Base-by-base conservation (phyloP, 2,113 vertebrate genomes). In the Anguilla rostrata region DNA sequence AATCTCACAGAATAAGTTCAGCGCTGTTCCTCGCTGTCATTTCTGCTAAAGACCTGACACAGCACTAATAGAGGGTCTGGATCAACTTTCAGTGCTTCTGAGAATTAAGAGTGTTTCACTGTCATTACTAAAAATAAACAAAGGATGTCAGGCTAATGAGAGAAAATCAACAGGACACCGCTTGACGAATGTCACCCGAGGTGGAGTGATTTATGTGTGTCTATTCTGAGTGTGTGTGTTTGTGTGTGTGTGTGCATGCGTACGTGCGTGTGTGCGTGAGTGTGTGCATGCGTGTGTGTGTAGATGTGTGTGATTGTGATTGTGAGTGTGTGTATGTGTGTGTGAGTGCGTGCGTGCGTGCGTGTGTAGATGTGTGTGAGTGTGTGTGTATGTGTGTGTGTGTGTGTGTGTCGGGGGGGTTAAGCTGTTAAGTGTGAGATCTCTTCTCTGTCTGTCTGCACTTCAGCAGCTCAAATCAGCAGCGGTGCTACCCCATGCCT, bases 41-140 rank as follows among this genome's bases (percentile, higher is more conserved):
- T 87, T 92, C 91, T 92, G 94, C 94, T 95, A 93, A 95, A 95
- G 94, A 93, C 89, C 90, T 92, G 92, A 94, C 93, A 92, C 79
- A 81, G 89, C 89, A 90, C 93, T 93, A 92, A 93, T 90, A 89
- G 89, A 91, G 88, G 90, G 91, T 91, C 92, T 93, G 93, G 91
- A 90, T 90, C 93, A 91, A 89, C 91, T 94, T 92, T 94, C 60
- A 39, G 20, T 16, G 18, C 57, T 26, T 34, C 34, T 34, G 34
- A 34, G 34, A 34, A 34, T 34, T 34, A 34, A 66, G 40, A 56
- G 46, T 34, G 16, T 49, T 56, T 90, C 88, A 85, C 78, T 90
- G 90, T 87, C 89, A 92, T 93, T 92, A 89, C 90, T 83, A 90
- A 88, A 89, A 93, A 91, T 91, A 88, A 90, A 88, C 89, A 71